phyloP scores from a whole-genome alignment of 2,113 vertebrate genomes.

The Equus przewalskii region DNA sequence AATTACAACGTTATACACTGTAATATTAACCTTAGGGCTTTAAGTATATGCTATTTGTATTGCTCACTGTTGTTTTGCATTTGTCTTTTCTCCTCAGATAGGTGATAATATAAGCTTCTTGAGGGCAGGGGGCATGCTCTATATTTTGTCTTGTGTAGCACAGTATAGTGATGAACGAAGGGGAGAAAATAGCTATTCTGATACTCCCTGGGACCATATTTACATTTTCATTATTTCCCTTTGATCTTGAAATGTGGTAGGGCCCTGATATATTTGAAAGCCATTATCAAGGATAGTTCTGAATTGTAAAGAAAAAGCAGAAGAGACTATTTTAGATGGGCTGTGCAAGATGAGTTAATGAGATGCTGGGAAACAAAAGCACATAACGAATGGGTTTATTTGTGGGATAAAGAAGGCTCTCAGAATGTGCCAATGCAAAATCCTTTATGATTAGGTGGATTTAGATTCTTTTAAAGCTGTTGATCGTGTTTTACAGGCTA shows the following conservation, averaged over 20 bases:
- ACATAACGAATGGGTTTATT: slow-evolving; percentile 61
- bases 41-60: background rate
- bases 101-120: background rate
- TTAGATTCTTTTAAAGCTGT: slow-evolving; percentile 47
- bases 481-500: slow-evolving; percentile 45
- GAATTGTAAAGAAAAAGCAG: slow-evolving; percentile 53
- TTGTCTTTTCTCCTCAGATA: background rate
- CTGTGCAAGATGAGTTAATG: slow-evolving; percentile 32
- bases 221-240: slow-evolving; percentile 24
- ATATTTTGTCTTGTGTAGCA: slow-evolving; percentile 16
- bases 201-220: background rate
- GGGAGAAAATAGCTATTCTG: background rate
- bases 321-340: slow-evolving; percentile 48
- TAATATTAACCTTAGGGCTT: background rate
- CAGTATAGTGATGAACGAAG: background rate
- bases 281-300: slow-evolving; percentile 54
- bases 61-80: background rate
- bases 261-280: background rate
- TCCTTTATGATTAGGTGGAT: slow-evolving; percentile 60
- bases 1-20: background rate
- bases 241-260: slow-evolving; percentile 47
- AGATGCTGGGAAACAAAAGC: slow-evolving; percentile 46
- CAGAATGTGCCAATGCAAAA: slow-evolving; percentile 47
- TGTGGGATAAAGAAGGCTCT: slow-evolving; percentile 58
- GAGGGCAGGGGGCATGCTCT: background rate